Base-by-base conservation (phyloP, 1,140 invertebrate genomes). In the Drosophila repleta region DNA sequence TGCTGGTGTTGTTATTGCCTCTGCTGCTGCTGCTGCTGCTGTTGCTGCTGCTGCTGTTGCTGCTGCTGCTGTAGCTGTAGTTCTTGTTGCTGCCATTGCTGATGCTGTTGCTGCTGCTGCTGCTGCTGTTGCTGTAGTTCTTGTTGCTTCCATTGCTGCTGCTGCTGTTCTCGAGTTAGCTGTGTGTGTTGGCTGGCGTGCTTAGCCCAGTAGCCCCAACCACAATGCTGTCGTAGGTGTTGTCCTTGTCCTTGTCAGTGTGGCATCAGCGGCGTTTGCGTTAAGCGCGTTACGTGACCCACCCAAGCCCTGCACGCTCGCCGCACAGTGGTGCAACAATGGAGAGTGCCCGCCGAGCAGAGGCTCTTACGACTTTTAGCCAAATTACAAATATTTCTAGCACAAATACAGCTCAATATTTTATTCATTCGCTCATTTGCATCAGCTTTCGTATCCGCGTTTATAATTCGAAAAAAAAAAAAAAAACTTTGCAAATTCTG, bases 161-260 rank as follows among this genome's bases (percentile, higher is more conserved):
- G 58, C 8, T 64, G 66, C 35, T 64, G 66, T 48, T 64, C 53
- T 62, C 48, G 57, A 52, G 43, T 68, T 73, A 62, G 65, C 58
- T 56, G 64, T 35, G 29, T 35, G 29, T 10, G 32, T 15, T 39
- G 56, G 49, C 41, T 61, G 70, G 70, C 51, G 56, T 67, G 48
- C 13, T 69, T 58, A 68, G 61, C 37, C 52, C 58, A 69, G 63
- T 71, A 48, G 62, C 39, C 17, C 10, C 63, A 73, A 56, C 58
- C 52, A 70, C 58, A 46, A 57, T 65, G 49, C 7, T 37, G 61
- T 75, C 72, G 74, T 81, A 78, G 82, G 82, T 85, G 81, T 81
- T 65, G 61, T 75, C 56, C 58, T 63, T 68, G 62, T 65, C 43
- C 39, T n/a, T 46, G 15, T 48, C 29, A 48, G 35, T n/a, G 78